These are phyloP conservation scores for Festucalex cinctus DNA, from an alignment of 2,113 vertebrate species.

Conservation along the genomic window DNA sequence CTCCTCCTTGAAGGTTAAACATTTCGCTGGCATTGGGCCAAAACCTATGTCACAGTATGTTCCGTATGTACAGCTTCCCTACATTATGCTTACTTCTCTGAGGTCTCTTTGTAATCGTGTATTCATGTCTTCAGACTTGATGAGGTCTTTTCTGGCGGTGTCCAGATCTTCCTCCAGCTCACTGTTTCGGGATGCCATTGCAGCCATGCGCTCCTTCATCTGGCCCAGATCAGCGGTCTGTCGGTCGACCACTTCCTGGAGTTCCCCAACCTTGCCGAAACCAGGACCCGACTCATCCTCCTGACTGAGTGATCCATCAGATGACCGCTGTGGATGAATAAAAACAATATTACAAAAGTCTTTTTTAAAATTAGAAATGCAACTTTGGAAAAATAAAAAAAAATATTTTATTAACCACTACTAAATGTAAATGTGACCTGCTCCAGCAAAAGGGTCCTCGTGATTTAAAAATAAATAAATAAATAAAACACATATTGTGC, in stretches of 20 bases:
- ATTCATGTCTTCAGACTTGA: conserved; percentile 91
- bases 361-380: not conserved
- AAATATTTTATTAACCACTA: not conserved
- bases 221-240: conserved; percentile 86
- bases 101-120: conserved; percentile 89
- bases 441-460: no score
- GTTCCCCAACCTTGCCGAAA: conserved; percentile 80
- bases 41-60: no score
- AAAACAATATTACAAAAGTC: not conserved
- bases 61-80: not conserved
- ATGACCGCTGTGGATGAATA: conserved; percentile 75
- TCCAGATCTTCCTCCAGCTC: conserved; percentile 97
- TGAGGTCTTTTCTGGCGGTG: conserved; percentile 92
- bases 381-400: not conserved
- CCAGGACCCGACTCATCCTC: conserved; percentile 75
- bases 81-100: conserved; percentile 76
- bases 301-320: conserved; percentile 81
- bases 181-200: conserved; percentile 78
- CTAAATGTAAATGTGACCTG: no score
- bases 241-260: conserved; percentile 88
- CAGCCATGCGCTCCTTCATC: conserved; percentile 91
- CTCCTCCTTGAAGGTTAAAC: no score
- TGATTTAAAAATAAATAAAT: no score
- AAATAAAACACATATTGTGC: no score
- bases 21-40: not conserved